Evolutionary conservation across 2,113 vertebrate species (phyloP).

Genomic region (Camelus bactrianus): DNA sequence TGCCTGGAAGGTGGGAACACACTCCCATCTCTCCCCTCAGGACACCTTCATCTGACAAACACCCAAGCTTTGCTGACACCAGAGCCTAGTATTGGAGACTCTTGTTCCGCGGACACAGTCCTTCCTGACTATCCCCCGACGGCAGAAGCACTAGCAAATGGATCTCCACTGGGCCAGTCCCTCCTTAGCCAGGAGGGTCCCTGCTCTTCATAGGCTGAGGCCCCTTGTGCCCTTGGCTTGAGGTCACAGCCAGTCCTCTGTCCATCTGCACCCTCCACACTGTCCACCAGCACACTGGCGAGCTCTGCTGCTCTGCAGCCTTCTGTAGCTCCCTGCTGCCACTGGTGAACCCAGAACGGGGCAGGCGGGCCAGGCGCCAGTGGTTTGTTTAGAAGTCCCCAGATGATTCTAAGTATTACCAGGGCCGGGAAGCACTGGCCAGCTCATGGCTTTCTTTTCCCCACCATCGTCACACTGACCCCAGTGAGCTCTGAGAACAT

Average conservation of each 20-base stretch:
- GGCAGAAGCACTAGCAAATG: background rate
- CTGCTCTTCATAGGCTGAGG: background rate
- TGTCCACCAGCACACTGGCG: rapidly evolving
- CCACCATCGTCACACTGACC: rapidly evolving
- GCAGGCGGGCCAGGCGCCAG: background rate
- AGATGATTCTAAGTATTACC: background rate
- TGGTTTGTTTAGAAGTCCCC: background rate
- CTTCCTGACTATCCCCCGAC: background rate
- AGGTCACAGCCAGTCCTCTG: background rate
- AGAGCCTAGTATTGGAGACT: background rate
- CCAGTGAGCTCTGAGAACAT: background rate
- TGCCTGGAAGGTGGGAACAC: background rate
- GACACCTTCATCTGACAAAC: background rate
- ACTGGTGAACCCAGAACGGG: background rate
- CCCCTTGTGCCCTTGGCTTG: background rate
- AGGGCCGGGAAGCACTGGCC: background rate
- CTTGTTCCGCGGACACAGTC: rapidly evolving
- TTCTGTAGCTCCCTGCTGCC: background rate
- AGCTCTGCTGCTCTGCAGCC: background rate
- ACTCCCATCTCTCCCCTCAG: background rate
- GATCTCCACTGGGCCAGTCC: background rate
- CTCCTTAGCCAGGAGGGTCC: background rate
- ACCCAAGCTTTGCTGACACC: background rate
- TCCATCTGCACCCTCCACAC: background rate
- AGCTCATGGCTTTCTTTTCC: rapidly evolving